Conservation (phyloP, 2,113 vertebrate genomes). For the Pollimyrus isidori region DNA sequence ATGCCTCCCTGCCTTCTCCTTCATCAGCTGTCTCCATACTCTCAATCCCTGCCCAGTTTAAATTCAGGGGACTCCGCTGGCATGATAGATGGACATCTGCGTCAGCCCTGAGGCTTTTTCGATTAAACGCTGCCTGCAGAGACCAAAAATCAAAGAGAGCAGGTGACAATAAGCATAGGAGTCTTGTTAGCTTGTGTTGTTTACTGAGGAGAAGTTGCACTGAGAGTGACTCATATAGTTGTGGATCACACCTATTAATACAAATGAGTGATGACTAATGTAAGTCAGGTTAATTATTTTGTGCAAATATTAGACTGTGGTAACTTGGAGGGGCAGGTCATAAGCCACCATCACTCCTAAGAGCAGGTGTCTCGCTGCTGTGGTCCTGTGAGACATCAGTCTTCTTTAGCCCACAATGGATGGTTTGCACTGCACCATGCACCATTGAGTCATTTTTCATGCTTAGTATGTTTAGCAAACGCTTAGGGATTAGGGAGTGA, state of each 20-base stretch:
- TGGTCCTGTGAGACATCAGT: background rate
- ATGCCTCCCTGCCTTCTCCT: constrained; percentile 28
- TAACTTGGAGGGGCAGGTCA: background rate
- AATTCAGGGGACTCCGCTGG: background rate
- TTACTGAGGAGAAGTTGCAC: background rate
- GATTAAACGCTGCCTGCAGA: background rate
- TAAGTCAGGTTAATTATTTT: background rate
- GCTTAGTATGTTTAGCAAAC: background rate
- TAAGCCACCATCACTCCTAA: background rate
- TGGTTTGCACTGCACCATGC: background rate
- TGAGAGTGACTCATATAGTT: background rate
- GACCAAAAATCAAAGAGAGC: background rate
- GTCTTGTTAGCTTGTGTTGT: background rate
- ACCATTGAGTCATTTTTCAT: background rate
- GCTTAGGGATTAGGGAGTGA: background rate
- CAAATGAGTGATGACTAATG: background rate
- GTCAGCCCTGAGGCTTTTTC: background rate
- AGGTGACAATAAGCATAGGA: background rate
- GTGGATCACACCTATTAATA: background rate
- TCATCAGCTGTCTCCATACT: constrained; percentile 25
- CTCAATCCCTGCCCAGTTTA: constrained; percentile 13
- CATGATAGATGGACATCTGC: background rate
- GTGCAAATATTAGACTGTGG: background rate
- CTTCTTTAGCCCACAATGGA: background rate
- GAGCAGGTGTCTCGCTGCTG: background rate